phyloP scores from a whole-genome alignment of 1,140 invertebrate species.

The Scylla paramamosain region DNA sequence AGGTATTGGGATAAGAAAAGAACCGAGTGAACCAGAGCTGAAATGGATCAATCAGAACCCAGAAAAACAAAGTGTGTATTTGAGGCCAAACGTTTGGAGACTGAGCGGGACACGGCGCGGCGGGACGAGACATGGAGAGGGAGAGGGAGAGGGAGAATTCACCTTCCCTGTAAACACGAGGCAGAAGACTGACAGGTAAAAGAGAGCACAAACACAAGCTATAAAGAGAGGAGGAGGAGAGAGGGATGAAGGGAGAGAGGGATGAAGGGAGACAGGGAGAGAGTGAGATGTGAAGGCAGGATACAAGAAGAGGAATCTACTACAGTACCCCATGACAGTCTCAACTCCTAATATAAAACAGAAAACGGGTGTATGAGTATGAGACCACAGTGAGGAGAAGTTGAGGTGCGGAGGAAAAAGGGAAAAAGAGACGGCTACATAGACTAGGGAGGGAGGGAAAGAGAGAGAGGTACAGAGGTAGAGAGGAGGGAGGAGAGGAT shows the following conservation, averaged over 20 bases:
- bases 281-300: neutral
- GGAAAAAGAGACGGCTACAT: neutral
- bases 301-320: too few species aligned
- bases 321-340: neutral
- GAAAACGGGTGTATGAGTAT: too few species aligned
- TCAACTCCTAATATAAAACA: too few species aligned
- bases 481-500: too few species aligned
- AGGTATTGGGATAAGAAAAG: too few species aligned
- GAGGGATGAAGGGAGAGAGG: neutral
- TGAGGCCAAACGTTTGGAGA: too few species aligned
- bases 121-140: neutral
- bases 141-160: neutral
- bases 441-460: neutral
- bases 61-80: neutral
- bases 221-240: too few species aligned
- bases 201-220: neutral
- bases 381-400: too few species aligned
- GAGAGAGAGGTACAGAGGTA: neutral
- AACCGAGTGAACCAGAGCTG: too few species aligned
- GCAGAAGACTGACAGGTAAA: conserved; percentile 28
- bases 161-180: neutral
- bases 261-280: neutral
- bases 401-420: neutral
- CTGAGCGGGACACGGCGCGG: too few species aligned
- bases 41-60: neutral